A percentile compares a stretch with the other conserved stretches of the same genome.
phyloP scores from a whole-genome alignment of 2,888 invertebrate species.

The Ceraclea dissimilis region DNA sequence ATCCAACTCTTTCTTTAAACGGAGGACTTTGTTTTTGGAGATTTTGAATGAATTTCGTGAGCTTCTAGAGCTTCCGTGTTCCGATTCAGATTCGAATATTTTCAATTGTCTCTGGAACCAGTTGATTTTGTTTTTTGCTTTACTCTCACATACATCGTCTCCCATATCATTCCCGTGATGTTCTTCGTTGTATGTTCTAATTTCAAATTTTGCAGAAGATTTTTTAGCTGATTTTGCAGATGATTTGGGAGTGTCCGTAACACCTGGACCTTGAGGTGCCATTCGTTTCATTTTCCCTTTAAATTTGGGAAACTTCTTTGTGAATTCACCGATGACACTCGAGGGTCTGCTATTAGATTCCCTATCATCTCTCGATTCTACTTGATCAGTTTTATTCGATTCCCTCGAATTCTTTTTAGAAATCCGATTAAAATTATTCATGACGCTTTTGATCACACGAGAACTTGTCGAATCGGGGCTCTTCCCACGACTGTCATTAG shows the following conservation, averaged over 20 bases:
- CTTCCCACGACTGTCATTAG: constrained; percentile 2
- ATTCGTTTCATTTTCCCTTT: constrained; percentile 13
- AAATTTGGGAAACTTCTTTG: constrained; percentile 14
- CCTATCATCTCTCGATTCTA: constrained; percentile 4
- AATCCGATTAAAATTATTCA: constrained; percentile 18
- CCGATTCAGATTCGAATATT: constrained; percentile 40
- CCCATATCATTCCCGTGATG: constrained; percentile 35
- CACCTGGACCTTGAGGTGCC: constrained; percentile 22
- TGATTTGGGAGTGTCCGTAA: constrained; percentile 10
- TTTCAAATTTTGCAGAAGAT: constrained; percentile 37
- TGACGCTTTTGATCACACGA: constrained; percentile 17
- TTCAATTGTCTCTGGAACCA: constrained; percentile 46
- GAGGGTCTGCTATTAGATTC: neutral
- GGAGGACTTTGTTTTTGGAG: constrained; percentile 14
- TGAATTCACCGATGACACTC: constrained; percentile 10
- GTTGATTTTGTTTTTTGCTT: constrained; percentile 44
- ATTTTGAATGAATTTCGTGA: constrained; percentile 28
- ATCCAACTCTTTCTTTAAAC: constrained; percentile 21
- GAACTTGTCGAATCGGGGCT: constrained; percentile 19
- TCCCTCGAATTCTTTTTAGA: constrained; percentile 14
- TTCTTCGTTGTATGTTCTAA: constrained; percentile 41
- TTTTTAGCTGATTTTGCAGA: too few species aligned
- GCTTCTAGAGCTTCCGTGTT: constrained; percentile 37
- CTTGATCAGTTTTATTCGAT: neutral
- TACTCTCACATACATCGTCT: constrained; percentile 41